Evolutionary conservation across 2,888 invertebrate species (phyloP), one percentile per base, ranked within the genome.

Genomic region (Drosophila acutilabella): DNA sequence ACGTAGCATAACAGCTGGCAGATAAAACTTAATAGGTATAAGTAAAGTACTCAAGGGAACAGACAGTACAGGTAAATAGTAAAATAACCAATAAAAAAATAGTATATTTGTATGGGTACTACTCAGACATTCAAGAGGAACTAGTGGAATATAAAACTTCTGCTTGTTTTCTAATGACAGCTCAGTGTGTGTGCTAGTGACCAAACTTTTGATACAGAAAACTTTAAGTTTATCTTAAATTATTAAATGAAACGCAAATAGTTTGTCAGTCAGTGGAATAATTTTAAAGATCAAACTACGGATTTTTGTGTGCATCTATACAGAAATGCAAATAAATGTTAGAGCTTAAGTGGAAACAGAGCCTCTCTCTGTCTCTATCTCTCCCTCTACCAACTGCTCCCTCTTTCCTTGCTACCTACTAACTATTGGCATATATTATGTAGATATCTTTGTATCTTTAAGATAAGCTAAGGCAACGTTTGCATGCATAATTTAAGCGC

Each of bases 401-500:
- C 44, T 36, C n/a, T 20, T 11, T 5, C 8, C 26, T 2, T 18
- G 4, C 7, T n/a, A 16, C 33, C 2, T 56, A 20, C 51, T 33
- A 30, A 40, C 44, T 16, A 18, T 33, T 48, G 41, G 71, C 16
- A 60, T 57, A 77, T 48, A 72, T 68, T 74, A 75, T 75, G 79
- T 44, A 78, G 62, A 75, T 74, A 41, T 26, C 40, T 52, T 23
- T 57, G 62, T 74, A 61, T 67, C 58, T 68, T 64, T 30, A 68
- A 52, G 79, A 74, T 64, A 74, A 65, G 79, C 61, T 36, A 20
- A 45, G 71, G 62, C 75, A 70, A 53, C 66, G 70, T 69, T 68
- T 76, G 78, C 77, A 72, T 78, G 78, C 78, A 80, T 78, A 78
- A 80, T 80, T 77, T 51, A 44, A 58, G 60, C 60, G 60, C 60